Evolutionary conservation across 2,888 invertebrate genomes (phyloP).

Genomic region (Syrista parreyssii): DNA sequence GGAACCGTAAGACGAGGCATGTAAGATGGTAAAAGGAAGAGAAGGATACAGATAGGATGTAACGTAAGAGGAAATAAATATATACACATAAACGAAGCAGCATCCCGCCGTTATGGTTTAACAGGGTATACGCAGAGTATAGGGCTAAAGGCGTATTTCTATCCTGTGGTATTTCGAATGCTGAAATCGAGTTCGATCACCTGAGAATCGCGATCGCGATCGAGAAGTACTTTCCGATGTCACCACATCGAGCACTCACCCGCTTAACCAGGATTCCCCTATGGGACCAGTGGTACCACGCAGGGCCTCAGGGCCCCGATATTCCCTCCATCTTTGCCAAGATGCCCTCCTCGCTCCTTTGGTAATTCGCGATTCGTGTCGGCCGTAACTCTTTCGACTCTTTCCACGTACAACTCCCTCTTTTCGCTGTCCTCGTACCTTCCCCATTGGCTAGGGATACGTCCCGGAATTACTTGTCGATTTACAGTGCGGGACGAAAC

Average conservation of each 20-base stretch:
- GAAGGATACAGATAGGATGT: no score
- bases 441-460: background rate
- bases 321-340: constrained; percentile 30
- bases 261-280: no score
- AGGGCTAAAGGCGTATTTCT: no score
- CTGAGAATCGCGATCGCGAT: constrained; percentile 27
- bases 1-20: no score
- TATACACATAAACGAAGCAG: no score
- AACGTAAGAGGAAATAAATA: no score
- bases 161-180: background rate
- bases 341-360: constrained; percentile 28
- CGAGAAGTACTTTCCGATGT: constrained; percentile 63
- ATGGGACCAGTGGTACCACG: no score
- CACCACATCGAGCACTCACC: constrained; percentile 32
- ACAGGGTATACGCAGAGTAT: no score
- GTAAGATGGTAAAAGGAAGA: no score
- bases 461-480: constrained; percentile 58
- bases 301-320: no score
- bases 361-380: constrained; percentile 63
- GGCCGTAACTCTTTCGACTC: constrained; percentile 54
- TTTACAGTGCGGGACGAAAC: constrained; percentile 60
- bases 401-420: background rate
- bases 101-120: no score
- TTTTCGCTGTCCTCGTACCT: no score
- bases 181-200: background rate